Base-by-base conservation (phyloP, 1,140 invertebrate genomes). In the Lucilia cuprina region DNA sequence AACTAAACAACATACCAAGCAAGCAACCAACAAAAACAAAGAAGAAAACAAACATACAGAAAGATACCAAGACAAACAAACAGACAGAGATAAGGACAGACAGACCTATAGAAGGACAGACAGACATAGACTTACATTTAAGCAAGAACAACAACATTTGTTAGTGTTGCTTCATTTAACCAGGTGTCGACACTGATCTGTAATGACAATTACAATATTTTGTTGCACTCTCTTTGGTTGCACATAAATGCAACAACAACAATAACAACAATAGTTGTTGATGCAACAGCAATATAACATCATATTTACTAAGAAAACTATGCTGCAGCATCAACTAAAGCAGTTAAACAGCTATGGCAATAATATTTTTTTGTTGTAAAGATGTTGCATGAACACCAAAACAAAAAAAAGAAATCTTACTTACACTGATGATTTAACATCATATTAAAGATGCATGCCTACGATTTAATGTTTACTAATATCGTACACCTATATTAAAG, bases 161-260 rank as follows among this genome's bases (percentile, higher is more conserved):
- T 83, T 70, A 83, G 87, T 87, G 87, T 86, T 89, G 88, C 88
- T 88, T 87, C 85, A 88, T 86, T 89, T 88, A 89, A 89, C 89
- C 88, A 89, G 88, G 88, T 89, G 88, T 88, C 87, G 88, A 87
- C 83, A 86, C 86, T 88, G 88, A 88, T 89, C 87, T 86, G 85
- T 85, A 87, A 87, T 88, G 88, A 89, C 88, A 89, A 89, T 88
- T 87, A 88, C 87, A 88, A 84, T 82, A 82, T 84, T 84, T 75
- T 35, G 78, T 77, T 82, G 77, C 77, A 80, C 19, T 70, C 65
- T 70, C 25, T 30, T 70, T 70, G 65, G n/a, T 21, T 70, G 65
- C 65, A 70, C n/a, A 55, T 55, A 55, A 1, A 55, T 12, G 5
- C 75, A 35, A 47, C 75, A 78, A 1, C n/a, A 70, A 21, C 5